Percentiles rank a stretch among this genome's conserved stretches.
phyloP scores from a whole-genome alignment of 2,113 vertebrate species.

The Anolis sagrei region DNA sequence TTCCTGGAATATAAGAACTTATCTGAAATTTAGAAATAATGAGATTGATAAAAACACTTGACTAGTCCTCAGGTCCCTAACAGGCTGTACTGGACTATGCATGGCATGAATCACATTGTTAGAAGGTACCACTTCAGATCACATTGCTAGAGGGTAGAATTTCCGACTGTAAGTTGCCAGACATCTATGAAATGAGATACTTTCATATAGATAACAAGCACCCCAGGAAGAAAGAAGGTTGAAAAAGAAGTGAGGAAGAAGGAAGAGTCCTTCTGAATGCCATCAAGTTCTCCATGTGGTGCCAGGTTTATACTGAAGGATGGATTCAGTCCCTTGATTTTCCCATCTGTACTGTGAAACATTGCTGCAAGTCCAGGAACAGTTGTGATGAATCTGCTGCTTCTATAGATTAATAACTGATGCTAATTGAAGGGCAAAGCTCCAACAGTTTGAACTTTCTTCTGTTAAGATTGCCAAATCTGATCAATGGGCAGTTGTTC shows the following conservation, averaged over 20 bases:
- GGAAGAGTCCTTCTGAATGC: neutral
- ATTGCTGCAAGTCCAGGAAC: neutral
- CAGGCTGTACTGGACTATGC: neutral
- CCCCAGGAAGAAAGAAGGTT: too few relatives aligned
- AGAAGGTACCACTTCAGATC: neutral
- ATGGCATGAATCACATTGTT: neutral
- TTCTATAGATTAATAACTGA: neutral
- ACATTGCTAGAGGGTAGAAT: neutral
- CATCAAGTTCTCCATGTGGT: neutral
- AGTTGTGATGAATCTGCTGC: neutral
- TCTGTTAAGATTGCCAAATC: neutral
- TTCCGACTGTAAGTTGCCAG: neutral
- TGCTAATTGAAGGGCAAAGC: neutral
- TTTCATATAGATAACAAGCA: too few relatives aligned
- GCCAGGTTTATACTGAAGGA: neutral
- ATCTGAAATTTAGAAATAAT: neutral
- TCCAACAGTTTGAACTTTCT: neutral
- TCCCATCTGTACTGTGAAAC: neutral
- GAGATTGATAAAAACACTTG: neutral
- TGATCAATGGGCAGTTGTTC: neutral
- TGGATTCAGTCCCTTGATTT: neutral
- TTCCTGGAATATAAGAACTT: neutral
- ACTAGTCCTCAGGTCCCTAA: neutral
- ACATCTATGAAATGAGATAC: too few relatives aligned
- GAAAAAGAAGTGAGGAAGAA: too few relatives aligned